Conservation (phyloP, 2,797 vertebrate genomes). For the Galagoides demidoff region DNA sequence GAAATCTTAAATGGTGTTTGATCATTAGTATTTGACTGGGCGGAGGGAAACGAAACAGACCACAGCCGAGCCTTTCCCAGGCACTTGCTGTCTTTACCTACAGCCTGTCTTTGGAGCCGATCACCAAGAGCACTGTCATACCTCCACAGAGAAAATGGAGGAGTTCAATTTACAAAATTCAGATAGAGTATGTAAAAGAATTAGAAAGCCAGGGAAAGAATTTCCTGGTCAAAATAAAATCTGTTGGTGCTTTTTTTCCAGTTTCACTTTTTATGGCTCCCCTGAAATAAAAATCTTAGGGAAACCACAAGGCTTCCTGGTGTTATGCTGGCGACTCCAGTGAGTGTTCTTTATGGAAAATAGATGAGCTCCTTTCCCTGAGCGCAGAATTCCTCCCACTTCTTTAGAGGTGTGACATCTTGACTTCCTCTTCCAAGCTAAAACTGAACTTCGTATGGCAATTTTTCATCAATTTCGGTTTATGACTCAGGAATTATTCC, state of each 20-base stretch:
- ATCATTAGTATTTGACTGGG: background rate
- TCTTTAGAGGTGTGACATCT: background rate
- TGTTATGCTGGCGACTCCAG: background rate
- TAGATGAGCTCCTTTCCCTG: background rate
- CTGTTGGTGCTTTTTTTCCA: background rate
- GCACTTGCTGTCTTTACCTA: background rate
- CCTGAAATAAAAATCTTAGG: constrained; percentile 40
- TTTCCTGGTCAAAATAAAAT: background rate
- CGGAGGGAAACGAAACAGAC: background rate
- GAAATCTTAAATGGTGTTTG: background rate
- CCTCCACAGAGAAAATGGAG: background rate
- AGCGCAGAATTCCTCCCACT: background rate
- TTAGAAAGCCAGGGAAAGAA: background rate
- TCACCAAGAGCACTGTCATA: background rate
- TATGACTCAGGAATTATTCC: background rate
- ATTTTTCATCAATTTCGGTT: background rate
- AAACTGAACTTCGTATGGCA: background rate
- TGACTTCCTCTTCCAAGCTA: constrained; percentile 13
- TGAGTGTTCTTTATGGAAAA: background rate
- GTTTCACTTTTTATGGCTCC: background rate
- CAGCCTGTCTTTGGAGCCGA: background rate
- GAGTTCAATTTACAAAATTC: background rate
- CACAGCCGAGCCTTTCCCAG: background rate
- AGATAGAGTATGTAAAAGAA: background rate
- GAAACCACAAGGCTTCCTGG: background rate